Conservation (phyloP, 1,140 invertebrate species). For the Philaenus spumarius region DNA sequence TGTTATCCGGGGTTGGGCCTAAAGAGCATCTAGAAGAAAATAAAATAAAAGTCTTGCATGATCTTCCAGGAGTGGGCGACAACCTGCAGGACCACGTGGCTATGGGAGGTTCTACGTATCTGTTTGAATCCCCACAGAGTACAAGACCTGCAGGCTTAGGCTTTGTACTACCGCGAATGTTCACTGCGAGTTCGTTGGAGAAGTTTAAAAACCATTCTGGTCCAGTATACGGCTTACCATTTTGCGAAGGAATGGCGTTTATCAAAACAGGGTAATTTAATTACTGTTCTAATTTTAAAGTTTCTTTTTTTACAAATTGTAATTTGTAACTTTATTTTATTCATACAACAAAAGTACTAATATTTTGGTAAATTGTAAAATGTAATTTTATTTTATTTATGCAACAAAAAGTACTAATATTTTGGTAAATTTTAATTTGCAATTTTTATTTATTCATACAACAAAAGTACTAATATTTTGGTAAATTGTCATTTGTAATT, state of each 20-base stretch:
- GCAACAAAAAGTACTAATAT: too few species aligned
- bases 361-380: too few species aligned
- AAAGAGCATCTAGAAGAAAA: slow-evolving; percentile 45
- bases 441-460: too few species aligned
- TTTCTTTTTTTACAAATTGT: too few species aligned
- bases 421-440: too few species aligned
- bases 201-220: slow-evolving; percentile 51
- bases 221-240: slow-evolving; percentile 56
- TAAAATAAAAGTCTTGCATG: slow-evolving; percentile 46
- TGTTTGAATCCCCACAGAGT: slow-evolving; percentile 44
- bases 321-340: too few species aligned
- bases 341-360: too few species aligned
- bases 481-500: too few species aligned
- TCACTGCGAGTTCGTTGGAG: slow-evolving; percentile 45
- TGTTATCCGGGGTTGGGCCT: slow-evolving; percentile 73
- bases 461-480: too few species aligned
- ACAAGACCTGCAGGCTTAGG: slow-evolving; percentile 43
- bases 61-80: slow-evolving; percentile 66
- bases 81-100: slow-evolving; percentile 76
- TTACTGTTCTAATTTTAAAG: too few species aligned
- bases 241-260: slow-evolving; percentile 68
- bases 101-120: slow-evolving; percentile 51
- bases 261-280: slow-evolving; percentile 54
- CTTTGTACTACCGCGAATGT: slow-evolving; percentile 50
- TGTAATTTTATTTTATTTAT: too few species aligned